Conservation (phyloP, 23 tunicate genomes). For the Corella eumyota region DNA sequence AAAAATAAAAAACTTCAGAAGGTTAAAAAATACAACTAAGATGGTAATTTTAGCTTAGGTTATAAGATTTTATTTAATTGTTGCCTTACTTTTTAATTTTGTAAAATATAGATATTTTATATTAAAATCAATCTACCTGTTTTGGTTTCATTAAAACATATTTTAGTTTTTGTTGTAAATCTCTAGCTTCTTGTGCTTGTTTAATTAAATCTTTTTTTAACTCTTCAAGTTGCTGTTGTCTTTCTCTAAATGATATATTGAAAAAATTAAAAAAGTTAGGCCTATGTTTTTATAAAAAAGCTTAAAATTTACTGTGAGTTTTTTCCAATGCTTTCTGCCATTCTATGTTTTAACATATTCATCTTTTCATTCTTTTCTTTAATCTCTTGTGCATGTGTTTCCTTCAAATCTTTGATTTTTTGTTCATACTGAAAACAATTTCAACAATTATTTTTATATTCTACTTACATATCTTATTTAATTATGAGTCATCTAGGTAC, state of each 20-base stretch:
- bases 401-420: slow-evolving; percentile 21
- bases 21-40: too few relatives aligned
- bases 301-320: slow-evolving; percentile 45
- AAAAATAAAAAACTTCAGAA: too few relatives aligned
- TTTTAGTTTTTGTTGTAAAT: slow-evolving; percentile 62
- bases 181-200: slow-evolving; percentile 71
- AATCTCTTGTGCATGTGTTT: slow-evolving; percentile 31
- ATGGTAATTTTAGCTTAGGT: too few relatives aligned
- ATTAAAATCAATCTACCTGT: too few relatives aligned
- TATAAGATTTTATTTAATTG: too few relatives aligned
- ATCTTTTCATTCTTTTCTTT: slow-evolving; percentile 46
- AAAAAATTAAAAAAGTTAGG: not conserved
- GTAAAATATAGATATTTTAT: too few relatives aligned
- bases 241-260: slow-evolving; percentile 23
- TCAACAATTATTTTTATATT: too few relatives aligned
- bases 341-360: slow-evolving; percentile 39
- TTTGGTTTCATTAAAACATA: slow-evolving; percentile 24
- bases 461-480: too few relatives aligned
- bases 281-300: not conserved
- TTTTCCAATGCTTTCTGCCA: slow-evolving; percentile 81
- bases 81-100: too few relatives aligned
- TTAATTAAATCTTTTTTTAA: slow-evolving; percentile 58
- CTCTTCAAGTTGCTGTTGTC: slow-evolving; percentile 89
- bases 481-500: too few relatives aligned
- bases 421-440: slow-evolving; percentile 42